Base-by-base conservation (phyloP, 2,888 invertebrate genomes). In the Blastobasis adustella region DNA sequence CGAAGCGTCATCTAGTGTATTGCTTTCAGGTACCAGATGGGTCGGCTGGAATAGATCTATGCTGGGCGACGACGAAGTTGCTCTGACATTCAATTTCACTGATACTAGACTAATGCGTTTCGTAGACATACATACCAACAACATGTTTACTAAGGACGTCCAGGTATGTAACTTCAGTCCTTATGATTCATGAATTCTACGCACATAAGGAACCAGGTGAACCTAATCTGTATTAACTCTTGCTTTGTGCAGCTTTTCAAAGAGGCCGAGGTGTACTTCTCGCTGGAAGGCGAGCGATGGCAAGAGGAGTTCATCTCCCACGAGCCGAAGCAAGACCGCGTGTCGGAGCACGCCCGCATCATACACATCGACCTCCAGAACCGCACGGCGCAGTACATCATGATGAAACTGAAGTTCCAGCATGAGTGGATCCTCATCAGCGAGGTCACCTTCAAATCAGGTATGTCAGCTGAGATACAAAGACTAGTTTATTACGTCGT, bases 371-470 rank as follows among this genome's bases (percentile, higher is more conserved):
- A 93, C 50, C 88, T 97, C 47, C 91, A 93, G 59, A 92, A 94
- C 66, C 90, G 93, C 55, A 90, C 95, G 1, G 97, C 94, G 0
- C 91, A 91, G 66, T 95, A 92, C 73, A 90, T 97, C 60, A 93
- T 92, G 88, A 69, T 94, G 65, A 91, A 93, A 65, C 89, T 97
- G 10, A 91, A 90, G 66, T 96, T 96, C 73, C 93, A 93, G 56
- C 91, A 94, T 60, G 92, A 93, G 71, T 97, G 97, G 97, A 93
- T 97, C 57, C 90, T 97, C 60, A 91, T 98, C 69, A 96, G 96
- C 79, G 97, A 98, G 84, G 90, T 97, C 62, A 91, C 93, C 43
- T 97, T 97, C 73, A 92, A 93, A 63, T 95, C 96, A 54, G 90
- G 94, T 94, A 80, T 90, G 91, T 80, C 23, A 23, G 23, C 23